Evolutionary conservation across 2,797 vertebrate species (phyloP), one percentile per base, ranked within the genome.

Genomic region (Muscicapa striata): DNA sequence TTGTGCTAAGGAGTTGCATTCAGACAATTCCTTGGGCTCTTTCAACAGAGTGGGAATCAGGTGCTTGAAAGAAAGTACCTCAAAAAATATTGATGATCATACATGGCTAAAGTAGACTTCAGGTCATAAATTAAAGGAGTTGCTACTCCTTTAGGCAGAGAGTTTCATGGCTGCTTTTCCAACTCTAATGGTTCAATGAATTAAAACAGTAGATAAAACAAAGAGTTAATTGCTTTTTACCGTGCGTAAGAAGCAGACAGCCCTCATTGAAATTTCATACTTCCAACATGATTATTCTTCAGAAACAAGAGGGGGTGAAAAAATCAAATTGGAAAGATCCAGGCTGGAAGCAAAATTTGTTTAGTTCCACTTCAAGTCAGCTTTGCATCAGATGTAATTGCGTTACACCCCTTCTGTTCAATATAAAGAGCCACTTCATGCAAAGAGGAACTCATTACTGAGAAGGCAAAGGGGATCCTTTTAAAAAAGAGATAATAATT

Each of bases 281-380:
- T 95, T 94, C 76, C 83, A 84, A 89, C 17, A 29, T 23, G 79
- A 86, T 95, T 93, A 94, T 93, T 87, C 73, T 92, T 93, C 92
- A 95, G 74, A 96, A 93, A 87, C 80, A 95, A 89, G 90, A 89
- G 21, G 38, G 81, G 62, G 58, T 89, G 85, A 91, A 93, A 87
- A 95, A 93, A 81, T 87, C 70, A 87, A 94, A 91, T 72, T 75
- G 84, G 94, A 93, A 90, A 80, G 73, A 86, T 79, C 83, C 84
- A 79, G 85, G 54, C 86, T 93, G 90, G 89, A 87, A 96, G 89
- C 90, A 89, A 94, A 93, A 96, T 96, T 90, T 96, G 78, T 96
- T 97, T 94, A 96, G 94, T 94, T 96, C 95, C 94, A 95, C 94
- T 96, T 97, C 93, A 96, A 93, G 90, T 96, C 95, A 95, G 86